These are phyloP conservation scores for Scaptomyza parva DNA, from an alignment of 2,888 invertebrate genomes.

Conservation along the genomic window DNA sequence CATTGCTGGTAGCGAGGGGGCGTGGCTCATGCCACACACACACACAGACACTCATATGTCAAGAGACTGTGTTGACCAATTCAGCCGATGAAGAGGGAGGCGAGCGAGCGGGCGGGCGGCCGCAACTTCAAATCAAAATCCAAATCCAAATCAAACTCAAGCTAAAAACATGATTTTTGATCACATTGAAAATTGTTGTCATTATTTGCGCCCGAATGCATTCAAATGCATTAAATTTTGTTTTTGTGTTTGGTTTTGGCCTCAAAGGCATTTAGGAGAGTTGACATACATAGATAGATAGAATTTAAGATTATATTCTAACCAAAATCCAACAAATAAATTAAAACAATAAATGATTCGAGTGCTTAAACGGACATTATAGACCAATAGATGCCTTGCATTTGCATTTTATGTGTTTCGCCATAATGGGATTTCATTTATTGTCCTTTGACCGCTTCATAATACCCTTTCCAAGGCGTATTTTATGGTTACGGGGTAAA, in stretches of 20 bases:
- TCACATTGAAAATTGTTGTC: conserved; percentile 76
- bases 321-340: neutral
- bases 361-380: neutral
- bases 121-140: conserved; percentile 36
- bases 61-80: conserved; percentile 56
- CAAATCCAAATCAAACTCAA: conserved; percentile 57
- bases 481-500: neutral
- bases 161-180: conserved; percentile 70
- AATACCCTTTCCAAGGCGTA: neutral
- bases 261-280: conserved; percentile 54
- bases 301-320: too few relatives aligned
- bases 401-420: too few relatives aligned
- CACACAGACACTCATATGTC: conserved; percentile 38
- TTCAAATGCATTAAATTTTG: conserved; percentile 37
- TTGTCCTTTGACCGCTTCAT: too few relatives aligned
- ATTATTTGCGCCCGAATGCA: conserved; percentile 75
- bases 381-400: too few relatives aligned
- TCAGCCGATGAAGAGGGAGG: neutral
- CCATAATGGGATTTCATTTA: too few relatives aligned
- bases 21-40: conserved; percentile 5
- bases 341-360: neutral
- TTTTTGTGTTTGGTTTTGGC: conserved; percentile 33
- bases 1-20: conserved; percentile 1
- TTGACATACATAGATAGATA: conserved; percentile 35
- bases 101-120: neutral